Conservation (phyloP, 2,797 vertebrate species). For the Ambastaia sidthimunki region DNA sequence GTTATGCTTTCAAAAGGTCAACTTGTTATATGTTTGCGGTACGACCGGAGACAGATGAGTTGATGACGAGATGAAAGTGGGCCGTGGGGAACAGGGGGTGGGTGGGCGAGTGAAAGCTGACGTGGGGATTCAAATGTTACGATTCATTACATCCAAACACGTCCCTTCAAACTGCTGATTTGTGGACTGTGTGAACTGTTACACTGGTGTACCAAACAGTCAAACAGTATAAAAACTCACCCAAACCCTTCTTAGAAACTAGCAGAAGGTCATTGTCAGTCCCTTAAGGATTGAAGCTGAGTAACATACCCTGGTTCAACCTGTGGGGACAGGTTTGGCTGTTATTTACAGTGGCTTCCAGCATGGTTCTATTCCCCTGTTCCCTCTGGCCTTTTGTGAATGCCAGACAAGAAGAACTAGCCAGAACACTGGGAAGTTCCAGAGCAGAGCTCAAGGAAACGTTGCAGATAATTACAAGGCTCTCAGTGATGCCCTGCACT, state of each 20-base stretch:
- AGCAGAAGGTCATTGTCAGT: constrained; percentile 14
- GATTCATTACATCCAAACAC: constrained; percentile 4
- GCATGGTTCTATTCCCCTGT: constrained; percentile 17
- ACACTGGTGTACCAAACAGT: neutral
- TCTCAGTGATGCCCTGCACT: constrained; percentile 67
- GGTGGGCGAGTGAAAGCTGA: neutral
- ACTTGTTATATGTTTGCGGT: constrained; percentile 39
- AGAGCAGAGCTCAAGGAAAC: constrained; percentile 70
- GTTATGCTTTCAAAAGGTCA: constrained; percentile 42
- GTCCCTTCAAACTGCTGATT: neutral
- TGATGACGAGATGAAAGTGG: constrained; percentile 24
- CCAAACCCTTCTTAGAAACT: constrained; percentile 11
- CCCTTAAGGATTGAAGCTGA: neutral
- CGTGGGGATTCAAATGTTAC: constrained; percentile 14
- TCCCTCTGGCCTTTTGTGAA: constrained; percentile 41
- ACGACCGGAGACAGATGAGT: constrained; percentile 2
- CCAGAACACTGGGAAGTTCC: constrained; percentile 61
- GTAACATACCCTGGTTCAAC: constrained; percentile 4
- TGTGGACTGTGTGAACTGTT: neutral
- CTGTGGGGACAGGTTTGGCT: constrained; percentile 12
- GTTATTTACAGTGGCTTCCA: constrained; percentile 40
- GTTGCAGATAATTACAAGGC: constrained; percentile 76
- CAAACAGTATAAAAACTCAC: constrained; percentile 4
- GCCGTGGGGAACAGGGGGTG: neutral
- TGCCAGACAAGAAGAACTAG: constrained; percentile 34